Conservation (phyloP, 92 coral and sea anemone species). For the Parazoanthus atlanticus region DNA sequence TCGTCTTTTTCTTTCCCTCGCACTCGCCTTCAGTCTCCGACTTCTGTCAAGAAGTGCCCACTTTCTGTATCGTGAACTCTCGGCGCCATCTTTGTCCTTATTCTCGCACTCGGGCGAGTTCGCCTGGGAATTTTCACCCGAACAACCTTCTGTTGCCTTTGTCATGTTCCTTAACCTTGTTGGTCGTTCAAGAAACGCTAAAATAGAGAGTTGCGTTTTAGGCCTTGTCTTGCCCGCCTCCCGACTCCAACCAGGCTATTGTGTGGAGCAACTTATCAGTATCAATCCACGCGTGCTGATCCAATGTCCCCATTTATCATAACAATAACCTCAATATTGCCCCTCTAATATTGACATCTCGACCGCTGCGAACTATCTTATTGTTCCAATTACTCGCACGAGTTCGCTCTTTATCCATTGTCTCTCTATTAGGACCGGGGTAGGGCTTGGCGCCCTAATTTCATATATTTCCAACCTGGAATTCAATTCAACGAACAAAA, state of each 20-base stretch:
- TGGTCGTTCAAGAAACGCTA: slow-evolving; percentile 15
- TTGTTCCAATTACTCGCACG: slow-evolving; percentile 44
- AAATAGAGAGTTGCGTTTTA: slow-evolving; percentile 59
- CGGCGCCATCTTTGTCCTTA: slow-evolving; percentile 59
- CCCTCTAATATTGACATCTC: slow-evolving; percentile 43
- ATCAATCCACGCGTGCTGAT: slow-evolving; percentile 77
- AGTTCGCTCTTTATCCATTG: slow-evolving; percentile 26
- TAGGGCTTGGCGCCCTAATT: slow-evolving; percentile 11
- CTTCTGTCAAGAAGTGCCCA: slow-evolving; percentile 96
- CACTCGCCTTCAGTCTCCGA: slow-evolving; percentile 93
- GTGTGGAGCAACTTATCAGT: slow-evolving; percentile 68
- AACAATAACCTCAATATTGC: slow-evolving; percentile 62
- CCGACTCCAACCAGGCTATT: slow-evolving; percentile 51
- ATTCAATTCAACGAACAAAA: not conserved
- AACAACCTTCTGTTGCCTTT: slow-evolving; percentile 62
- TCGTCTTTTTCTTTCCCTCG: slow-evolving; percentile 90
- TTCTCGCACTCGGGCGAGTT: slow-evolving; percentile 61
- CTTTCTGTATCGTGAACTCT: slow-evolving; percentile 85
- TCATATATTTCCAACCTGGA: not conserved
- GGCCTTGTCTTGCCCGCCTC: slow-evolving; percentile 62
- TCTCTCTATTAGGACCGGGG: slow-evolving; percentile 32
- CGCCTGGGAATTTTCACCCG: slow-evolving; percentile 50
- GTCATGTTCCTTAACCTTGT: slow-evolving; percentile 53
- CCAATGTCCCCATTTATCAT: slow-evolving; percentile 65
- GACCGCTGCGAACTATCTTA: slow-evolving; percentile 28